Percentiles rank a stretch among this genome's conserved stretches.
Conservation (phyloP, 2,888 invertebrate genomes). For the Drosophila mayaguana region DNA sequence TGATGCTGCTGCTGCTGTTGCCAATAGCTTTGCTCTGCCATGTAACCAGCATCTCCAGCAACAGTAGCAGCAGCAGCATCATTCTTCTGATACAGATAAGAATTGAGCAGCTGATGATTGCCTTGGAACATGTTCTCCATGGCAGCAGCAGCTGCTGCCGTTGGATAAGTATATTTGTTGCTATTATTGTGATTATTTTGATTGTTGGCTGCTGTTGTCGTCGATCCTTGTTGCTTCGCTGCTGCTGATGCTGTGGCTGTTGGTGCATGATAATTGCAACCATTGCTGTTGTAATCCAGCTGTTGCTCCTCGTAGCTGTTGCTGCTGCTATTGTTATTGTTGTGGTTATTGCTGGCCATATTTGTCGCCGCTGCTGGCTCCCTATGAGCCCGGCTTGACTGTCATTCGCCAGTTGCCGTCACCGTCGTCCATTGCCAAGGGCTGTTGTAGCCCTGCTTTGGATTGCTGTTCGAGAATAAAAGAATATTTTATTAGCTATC, state of each 20-base stretch:
- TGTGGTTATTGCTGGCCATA: conserved; percentile 35
- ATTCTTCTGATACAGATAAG: conserved; percentile 69
- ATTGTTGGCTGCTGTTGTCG: conserved; percentile 62
- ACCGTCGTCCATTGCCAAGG: conserved; percentile 88
- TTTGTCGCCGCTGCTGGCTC: conserved; percentile 80
- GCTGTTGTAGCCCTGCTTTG: conserved; percentile 85
- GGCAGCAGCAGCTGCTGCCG: conserved; percentile 42
- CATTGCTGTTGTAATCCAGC: conserved; percentile 56
- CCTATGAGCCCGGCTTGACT: conserved; percentile 85
- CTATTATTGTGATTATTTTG: conserved; percentile 56
- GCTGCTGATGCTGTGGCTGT: conserved; percentile 40
- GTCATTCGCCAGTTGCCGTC: conserved; percentile 87
- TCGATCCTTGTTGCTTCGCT: conserved; percentile 42
- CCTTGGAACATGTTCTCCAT: conserved; percentile 74
- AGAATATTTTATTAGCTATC: neutral
- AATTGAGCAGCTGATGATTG: conserved; percentile 72
- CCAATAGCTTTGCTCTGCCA: conserved; percentile 71
- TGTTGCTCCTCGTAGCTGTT: conserved; percentile 49
- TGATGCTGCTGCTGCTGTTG: conserved; percentile 66
- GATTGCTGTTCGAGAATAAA: conserved; percentile 72
- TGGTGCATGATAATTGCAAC: conserved; percentile 36
- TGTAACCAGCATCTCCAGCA: conserved; percentile 49
- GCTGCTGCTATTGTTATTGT: conserved; percentile 43
- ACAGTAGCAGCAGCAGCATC: conserved; percentile 43
- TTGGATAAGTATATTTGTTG: conserved; percentile 64